These are phyloP conservation scores for Chloropsis hardwickii DNA, from an alignment of 2,113 vertebrate species.

Conservation along the genomic window DNA sequence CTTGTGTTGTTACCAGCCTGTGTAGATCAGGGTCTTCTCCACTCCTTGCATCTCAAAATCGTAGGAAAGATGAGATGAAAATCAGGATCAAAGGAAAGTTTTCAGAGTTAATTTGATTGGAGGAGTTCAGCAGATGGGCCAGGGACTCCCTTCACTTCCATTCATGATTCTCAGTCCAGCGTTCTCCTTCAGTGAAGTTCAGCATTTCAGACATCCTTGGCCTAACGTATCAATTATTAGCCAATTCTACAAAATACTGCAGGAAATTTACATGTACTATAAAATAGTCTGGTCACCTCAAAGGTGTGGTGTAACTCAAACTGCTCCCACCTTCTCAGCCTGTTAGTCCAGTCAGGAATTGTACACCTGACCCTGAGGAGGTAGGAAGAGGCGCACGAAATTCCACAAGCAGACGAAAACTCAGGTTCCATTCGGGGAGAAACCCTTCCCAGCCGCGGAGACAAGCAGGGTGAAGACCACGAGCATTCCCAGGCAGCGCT, in stretches of 20 bases:
- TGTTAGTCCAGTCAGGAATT: background rate
- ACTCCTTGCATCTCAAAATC: too few relatives aligned
- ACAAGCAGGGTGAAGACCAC: background rate
- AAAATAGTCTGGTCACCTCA: background rate
- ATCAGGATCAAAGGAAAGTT: background rate
- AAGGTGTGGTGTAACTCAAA: background rate
- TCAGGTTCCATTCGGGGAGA: background rate
- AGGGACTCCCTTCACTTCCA: background rate
- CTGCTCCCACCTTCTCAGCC: background rate
- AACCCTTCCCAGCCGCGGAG: background rate
- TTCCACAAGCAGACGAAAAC: accelerated
- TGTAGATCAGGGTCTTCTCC: too few relatives aligned
- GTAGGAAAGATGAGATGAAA: background rate
- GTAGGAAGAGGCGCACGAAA: background rate
- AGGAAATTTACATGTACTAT: background rate
- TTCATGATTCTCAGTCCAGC: background rate
- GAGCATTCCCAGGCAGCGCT: background rate
- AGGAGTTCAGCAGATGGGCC: background rate
- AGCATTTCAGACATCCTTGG: background rate
- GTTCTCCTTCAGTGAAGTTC: too few relatives aligned
- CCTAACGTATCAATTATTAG: background rate
- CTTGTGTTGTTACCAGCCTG: background rate
- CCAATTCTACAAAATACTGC: background rate
- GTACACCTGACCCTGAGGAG: background rate
- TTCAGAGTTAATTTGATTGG: background rate